A percentile compares a stretch with the other conserved stretches of the same genome.
Evolutionary conservation across 1,140 invertebrate genomes (phyloP).

Genomic region (Lucilia sericata): DNA sequence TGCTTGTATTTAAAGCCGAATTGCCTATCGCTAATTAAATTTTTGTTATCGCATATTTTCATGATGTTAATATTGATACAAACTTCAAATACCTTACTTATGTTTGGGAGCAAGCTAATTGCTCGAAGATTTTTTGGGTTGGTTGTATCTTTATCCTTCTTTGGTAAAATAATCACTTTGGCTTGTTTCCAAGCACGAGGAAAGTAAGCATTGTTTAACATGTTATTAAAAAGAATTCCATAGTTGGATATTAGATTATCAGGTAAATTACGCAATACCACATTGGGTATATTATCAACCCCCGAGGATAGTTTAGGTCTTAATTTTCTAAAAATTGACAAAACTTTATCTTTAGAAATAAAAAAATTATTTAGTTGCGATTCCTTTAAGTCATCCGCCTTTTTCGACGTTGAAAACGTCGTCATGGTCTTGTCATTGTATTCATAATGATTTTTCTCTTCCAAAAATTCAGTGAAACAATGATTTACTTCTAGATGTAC

Average conservation of each 20-base stretch:
- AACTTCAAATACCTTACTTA: constrained; percentile 32
- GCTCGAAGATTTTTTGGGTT: constrained; percentile 2
- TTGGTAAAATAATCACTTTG: constrained; percentile 27
- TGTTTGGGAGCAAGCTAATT: constrained; percentile 30
- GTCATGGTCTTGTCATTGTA: background rate
- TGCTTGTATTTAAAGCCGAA: constrained; percentile 9
- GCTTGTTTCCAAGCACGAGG: constrained; percentile 14
- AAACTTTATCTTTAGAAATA: background rate
- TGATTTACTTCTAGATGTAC: constrained; percentile 5
- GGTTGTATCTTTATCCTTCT: constrained; percentile 5
- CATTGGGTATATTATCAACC: background rate
- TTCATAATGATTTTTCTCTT: constrained; percentile 17
- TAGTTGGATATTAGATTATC: background rate
- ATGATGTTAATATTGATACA: background rate
- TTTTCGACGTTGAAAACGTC: background rate
- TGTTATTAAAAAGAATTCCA: constrained; percentile 32
- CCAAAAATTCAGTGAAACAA: constrained; percentile 17
- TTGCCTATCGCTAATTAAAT: background rate
- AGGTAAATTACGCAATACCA: background rate
- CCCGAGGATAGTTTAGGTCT: constrained; percentile 16
- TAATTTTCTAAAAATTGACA: constrained; percentile 14
- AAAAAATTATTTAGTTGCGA: background rate
- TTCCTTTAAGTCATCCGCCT: background rate
- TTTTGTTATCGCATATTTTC: background rate
- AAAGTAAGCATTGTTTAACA: constrained; percentile 14